Percentiles rank a stretch among this genome's conserved stretches.
phyloP scores from a whole-genome alignment of 2,888 invertebrate species.

The Pammene fasciana region DNA sequence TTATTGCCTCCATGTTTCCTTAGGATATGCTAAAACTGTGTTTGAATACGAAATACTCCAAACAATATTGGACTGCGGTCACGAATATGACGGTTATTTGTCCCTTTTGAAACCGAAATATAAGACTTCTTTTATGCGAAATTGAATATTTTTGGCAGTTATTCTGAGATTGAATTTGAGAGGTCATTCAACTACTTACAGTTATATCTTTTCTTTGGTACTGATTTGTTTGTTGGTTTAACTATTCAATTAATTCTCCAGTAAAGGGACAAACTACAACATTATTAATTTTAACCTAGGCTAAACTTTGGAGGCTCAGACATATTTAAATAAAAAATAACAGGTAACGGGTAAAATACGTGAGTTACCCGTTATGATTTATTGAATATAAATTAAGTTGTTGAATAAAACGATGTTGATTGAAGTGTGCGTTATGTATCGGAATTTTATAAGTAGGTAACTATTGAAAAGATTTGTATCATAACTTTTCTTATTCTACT shows the following conservation, averaged over 20 bases:
- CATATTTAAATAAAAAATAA: no score
- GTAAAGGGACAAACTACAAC: neutral
- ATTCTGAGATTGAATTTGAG: slow-evolving; percentile 7
- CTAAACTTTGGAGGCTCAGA: neutral
- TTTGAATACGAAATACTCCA: slow-evolving; percentile 40
- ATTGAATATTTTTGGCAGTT: slow-evolving; percentile 23
- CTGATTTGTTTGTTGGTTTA: neutral
- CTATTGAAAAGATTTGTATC: no score
- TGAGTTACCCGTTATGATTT: no score
- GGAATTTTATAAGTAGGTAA: no score
- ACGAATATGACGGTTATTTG: slow-evolving; percentile 37
- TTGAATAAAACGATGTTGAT: no score
- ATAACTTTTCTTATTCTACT: neutral
- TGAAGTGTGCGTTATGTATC: no score
- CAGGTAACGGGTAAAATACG: no score
- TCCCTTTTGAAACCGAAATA: slow-evolving; percentile 33
- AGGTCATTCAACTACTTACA: neutral
- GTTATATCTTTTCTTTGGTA: neutral
- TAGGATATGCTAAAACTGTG: slow-evolving; percentile 42
- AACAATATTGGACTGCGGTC: slow-evolving; percentile 41
- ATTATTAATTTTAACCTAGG: neutral
- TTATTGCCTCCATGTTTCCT: slow-evolving; percentile 42
- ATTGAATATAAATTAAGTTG: no score
- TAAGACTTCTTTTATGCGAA: slow-evolving; percentile 23
- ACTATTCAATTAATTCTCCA: neutral